Conservation (phyloP, 2,113 vertebrate species). For the Notechis scutatus region DNA sequence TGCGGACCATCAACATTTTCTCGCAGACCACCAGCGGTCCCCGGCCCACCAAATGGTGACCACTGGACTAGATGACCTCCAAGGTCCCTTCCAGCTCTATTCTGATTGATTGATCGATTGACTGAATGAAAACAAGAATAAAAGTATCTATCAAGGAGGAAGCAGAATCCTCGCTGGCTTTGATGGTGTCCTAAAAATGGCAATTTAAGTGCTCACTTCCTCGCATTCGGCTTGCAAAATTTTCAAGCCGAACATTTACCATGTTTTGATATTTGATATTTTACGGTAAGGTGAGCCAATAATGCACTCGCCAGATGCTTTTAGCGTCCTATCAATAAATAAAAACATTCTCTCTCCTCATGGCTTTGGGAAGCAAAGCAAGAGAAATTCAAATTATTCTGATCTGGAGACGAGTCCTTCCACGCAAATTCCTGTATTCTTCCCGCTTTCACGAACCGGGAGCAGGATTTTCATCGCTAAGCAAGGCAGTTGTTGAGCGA, state of each 20-base stretch:
- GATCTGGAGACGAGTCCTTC: not conserved
- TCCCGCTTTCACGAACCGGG: not conserved
- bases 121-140: not conserved
- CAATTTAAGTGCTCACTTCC: not conserved
- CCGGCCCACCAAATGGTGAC: too few species aligned
- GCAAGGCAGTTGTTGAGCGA: not conserved
- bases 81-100: too few species aligned
- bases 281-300: not conserved
- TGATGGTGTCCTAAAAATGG: not conserved
- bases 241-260: not conserved
- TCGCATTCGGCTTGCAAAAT: not conserved
- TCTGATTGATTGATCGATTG: too few species aligned
- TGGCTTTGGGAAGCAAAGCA: not conserved
- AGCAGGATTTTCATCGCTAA: not conserved
- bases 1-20: too few species aligned
- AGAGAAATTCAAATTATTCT: not conserved
- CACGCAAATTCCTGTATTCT: not conserved
- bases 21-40: too few species aligned
- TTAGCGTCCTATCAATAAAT: not conserved
- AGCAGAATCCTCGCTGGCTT: not conserved
- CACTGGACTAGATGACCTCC: too few species aligned
- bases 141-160: not conserved
- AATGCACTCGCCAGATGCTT: not conserved
- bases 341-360: not conserved
- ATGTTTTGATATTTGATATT: not conserved